These are phyloP conservation scores for Elanus axillaris DNA, from an alignment of 2,113 vertebrate species.

Conservation along the genomic window DNA sequence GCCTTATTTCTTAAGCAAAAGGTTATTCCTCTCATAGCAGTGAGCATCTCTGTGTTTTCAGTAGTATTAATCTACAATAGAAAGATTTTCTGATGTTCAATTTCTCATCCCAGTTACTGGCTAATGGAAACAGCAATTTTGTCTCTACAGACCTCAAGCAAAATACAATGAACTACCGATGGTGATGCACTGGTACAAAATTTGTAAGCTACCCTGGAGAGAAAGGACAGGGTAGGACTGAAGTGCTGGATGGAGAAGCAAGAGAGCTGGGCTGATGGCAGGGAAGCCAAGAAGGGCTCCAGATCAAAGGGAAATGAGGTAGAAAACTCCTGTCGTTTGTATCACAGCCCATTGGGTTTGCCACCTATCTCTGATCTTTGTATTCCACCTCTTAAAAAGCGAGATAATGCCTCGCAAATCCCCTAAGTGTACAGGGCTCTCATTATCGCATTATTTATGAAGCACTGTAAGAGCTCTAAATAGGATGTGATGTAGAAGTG, in stretches of 20 bases:
- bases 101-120: background rate
- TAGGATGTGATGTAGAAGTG: constrained; percentile 15
- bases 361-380: background rate
- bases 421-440: background rate
- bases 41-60: background rate
- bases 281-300: background rate
- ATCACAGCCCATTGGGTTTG: background rate
- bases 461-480: background rate
- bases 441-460: constrained; percentile 5
- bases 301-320: background rate
- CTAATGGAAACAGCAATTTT: background rate
- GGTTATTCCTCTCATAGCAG: background rate
- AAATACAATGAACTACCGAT: background rate
- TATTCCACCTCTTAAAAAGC: background rate
- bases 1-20: background rate
- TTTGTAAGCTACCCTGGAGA: background rate
- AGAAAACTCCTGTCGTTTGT: background rate
- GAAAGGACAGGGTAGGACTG: background rate
- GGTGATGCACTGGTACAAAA: background rate
- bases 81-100: background rate
- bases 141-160: background rate
- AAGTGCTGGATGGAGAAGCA: background rate
- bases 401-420: constrained; percentile 19
- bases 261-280: background rate
- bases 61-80: background rate